Percentiles rank a stretch among this genome's conserved stretches.
phyloP scores from a whole-genome alignment of 2,797 vertebrate species.

The Astyanax mexicanus region DNA sequence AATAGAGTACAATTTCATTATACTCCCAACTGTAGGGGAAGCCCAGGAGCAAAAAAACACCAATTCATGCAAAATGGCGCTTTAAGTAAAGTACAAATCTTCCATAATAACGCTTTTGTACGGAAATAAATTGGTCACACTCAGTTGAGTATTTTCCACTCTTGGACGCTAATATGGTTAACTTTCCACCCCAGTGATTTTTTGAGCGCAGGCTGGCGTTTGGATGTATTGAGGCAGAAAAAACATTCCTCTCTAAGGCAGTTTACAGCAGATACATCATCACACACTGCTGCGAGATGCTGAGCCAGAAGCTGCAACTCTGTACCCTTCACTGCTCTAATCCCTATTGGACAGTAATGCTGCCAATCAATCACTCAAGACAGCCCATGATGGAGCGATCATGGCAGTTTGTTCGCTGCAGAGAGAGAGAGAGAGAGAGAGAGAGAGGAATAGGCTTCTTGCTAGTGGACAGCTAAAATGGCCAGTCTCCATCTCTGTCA shows the following conservation, averaged over 20 bases:
- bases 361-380: constrained; percentile 69
- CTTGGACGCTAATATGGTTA: background rate
- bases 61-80: too few relatives aligned
- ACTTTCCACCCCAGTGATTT: background rate
- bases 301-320: background rate
- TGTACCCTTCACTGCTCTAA: constrained; percentile 58
- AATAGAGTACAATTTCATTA: too few relatives aligned
- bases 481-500: constrained; percentile 37
- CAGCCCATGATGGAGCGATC: constrained; percentile 20
- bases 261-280: background rate
- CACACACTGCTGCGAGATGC: background rate
- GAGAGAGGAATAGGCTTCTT: background rate
- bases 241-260: constrained; percentile 7
- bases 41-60: too few relatives aligned
- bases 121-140: background rate
- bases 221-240: background rate
- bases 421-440: background rate
- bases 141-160: background rate
- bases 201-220: background rate
- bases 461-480: constrained; percentile 3
- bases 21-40: too few relatives aligned
- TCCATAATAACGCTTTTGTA: too few relatives aligned
- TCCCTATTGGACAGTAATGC: constrained; percentile 60
- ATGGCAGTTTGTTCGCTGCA: constrained; percentile 21
- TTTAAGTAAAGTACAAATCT: too few relatives aligned